phyloP scores from a whole-genome alignment of 2,797 vertebrate species.

The Chelon auratus region DNA sequence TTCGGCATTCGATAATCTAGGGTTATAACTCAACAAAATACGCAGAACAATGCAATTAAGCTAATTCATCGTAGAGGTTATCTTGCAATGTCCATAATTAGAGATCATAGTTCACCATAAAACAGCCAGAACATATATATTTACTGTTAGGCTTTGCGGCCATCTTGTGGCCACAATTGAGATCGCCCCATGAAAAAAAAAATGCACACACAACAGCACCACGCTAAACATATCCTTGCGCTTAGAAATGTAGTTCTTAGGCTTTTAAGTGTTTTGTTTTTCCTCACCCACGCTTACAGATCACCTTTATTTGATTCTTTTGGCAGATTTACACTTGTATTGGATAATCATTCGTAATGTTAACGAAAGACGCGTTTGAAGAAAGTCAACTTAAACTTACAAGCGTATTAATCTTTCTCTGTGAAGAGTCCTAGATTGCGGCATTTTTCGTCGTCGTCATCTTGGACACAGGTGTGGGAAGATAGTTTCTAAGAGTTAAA shows the following conservation, averaged over 20 bases:
- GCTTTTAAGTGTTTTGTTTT: neutral
- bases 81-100: neutral
- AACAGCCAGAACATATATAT: neutral
- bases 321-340: neutral
- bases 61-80: neutral
- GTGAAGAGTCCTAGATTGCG: conserved; percentile 38
- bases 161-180: conserved; percentile 55
- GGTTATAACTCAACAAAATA: neutral
- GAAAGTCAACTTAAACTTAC: neutral
- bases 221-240: conserved; percentile 35
- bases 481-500: fast-evolving
- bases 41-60: neutral
- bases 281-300: neutral
- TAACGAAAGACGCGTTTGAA: neutral
- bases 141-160: conserved; percentile 28
- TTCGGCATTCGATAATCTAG: neutral
- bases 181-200: neutral
- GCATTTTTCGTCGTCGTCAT: fast-evolving
- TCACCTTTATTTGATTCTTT: neutral
- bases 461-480: neutral
- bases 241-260: conserved; percentile 60
- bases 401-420: conserved; percentile 34
- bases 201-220: neutral
- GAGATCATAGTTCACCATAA: neutral
- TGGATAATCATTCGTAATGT: fast-evolving